Evolutionary conservation across 1,140 invertebrate species (phyloP), one percentile per base, ranked within the genome.

Genomic region (Cotesia chilonis): DNA sequence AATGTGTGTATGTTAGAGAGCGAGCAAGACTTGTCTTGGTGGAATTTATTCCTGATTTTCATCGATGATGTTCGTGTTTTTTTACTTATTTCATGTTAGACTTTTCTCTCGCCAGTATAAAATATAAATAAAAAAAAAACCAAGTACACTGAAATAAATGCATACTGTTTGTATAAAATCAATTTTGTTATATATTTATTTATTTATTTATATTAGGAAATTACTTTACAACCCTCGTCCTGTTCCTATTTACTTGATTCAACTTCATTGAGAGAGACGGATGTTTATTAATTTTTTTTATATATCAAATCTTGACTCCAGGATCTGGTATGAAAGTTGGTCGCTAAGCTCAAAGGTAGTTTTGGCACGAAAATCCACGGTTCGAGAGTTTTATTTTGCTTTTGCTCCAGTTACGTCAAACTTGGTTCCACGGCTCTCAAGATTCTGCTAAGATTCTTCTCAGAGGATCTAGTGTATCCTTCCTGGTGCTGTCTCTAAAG

Each of bases 81-180:
- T 73, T 79, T 82, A 80, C 79, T 80, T 80, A 80, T 78, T 80
- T 82, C 75, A 81, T 81, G 79, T 80, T 79, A 80, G 76, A 80
- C 77, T 82, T 77, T 81, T 79, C 78, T 83, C 81, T 83, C 81
- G 82, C 81, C 80, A 79, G 77, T 81, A 80, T 81, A 80, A 79
- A 77, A 80, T 28, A 28, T 28, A 28, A 70, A 55, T 70, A 69
- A 69, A 47, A 57, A 57, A 57, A 65, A 71, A 57, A 75, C 79
- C 75, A 74, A 80, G 69, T 81, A 81, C 77, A 80, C 75, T 76
- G 77, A 83, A 84, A 76, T 72, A 77, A 77, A 77, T 55, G 67
- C 78, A 79, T 82, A 83, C 81, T 80, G 81, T 84, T 84, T 84
- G 79, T 84, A 72, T 72, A 84, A 64, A 54, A 71, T 69, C 20